phyloP scores from a whole-genome alignment of 2,888 invertebrate species.

The Caenorhabditis sp. region DNA sequence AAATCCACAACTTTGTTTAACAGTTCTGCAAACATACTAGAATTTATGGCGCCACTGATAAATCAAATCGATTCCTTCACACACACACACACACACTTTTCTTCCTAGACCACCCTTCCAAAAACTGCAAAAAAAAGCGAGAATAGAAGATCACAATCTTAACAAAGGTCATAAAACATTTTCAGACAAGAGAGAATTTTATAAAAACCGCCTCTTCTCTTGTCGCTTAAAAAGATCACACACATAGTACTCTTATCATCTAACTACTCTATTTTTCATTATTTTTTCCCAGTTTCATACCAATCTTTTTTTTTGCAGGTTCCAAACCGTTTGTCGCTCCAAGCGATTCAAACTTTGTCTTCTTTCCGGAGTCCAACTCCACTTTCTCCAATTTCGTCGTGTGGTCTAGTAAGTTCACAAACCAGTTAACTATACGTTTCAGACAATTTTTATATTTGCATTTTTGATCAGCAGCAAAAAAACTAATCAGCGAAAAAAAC shows the following conservation, averaged over 20 bases:
- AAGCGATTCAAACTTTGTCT: constrained; percentile 11
- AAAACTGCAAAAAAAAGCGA: no score
- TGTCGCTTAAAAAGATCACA: not conserved
- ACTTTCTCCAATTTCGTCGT: not conserved
- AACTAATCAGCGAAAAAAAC: no score
- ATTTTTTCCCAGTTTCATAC: not conserved
- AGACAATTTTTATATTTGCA: no score
- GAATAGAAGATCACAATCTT: not conserved
- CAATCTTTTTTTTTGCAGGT: not conserved
- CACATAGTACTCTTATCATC: not conserved
- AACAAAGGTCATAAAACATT: not conserved
- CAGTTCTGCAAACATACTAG: no score
- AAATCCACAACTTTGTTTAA: no score
- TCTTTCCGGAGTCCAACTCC: constrained; percentile 29
- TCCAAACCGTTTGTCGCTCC: constrained; percentile 17
- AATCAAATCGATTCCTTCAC: no score
- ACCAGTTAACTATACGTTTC: not conserved
- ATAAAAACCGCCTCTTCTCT: not conserved
- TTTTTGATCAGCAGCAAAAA: no score
- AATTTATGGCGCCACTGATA: not conserved
- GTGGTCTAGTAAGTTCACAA: not conserved
- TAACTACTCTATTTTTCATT: not conserved
- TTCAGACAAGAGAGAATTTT: not conserved
- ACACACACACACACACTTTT: no score
- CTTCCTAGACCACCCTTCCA: no score